Conservation (phyloP, 2,113 vertebrate species). For the Enhydra lutris region DNA sequence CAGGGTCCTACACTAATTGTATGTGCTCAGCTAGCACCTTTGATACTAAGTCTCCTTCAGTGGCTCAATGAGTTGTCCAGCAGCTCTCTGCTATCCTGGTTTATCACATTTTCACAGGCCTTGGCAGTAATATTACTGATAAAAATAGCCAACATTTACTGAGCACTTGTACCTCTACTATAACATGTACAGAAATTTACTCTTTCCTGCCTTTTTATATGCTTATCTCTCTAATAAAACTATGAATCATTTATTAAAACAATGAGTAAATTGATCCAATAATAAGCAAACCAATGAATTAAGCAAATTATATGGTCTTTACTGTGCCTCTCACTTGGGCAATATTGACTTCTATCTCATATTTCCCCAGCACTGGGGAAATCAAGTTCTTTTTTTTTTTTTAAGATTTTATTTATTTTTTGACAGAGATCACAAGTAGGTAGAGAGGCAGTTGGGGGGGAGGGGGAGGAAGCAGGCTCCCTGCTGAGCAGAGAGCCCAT, state of each 20-base stretch:
- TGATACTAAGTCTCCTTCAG: background rate
- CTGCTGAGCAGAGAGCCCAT: too few species aligned
- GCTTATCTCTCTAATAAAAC: background rate
- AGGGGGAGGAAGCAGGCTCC: too few species aligned
- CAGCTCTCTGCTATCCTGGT: background rate
- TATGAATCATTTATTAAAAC: background rate
- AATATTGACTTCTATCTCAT: background rate
- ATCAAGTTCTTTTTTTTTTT: too few species aligned
- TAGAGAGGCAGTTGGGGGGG: too few species aligned
- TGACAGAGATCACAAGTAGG: too few species aligned
- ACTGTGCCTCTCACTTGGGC: background rate
- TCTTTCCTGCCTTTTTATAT: background rate
- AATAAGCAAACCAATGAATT: background rate
- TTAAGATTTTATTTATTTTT: too few species aligned
- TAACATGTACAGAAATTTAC: background rate
- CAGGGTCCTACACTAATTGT: background rate
- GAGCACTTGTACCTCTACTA: background rate
- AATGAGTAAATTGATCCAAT: background rate
- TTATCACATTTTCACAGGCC: background rate
- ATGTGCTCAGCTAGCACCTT: background rate
- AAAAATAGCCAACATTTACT: background rate
- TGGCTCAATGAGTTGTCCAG: background rate
- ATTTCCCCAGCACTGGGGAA: background rate
- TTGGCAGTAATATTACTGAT: background rate
- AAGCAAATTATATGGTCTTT: background rate